Conservation (phyloP, 2,888 invertebrate species). For the Nemotelus pantherinus region DNA sequence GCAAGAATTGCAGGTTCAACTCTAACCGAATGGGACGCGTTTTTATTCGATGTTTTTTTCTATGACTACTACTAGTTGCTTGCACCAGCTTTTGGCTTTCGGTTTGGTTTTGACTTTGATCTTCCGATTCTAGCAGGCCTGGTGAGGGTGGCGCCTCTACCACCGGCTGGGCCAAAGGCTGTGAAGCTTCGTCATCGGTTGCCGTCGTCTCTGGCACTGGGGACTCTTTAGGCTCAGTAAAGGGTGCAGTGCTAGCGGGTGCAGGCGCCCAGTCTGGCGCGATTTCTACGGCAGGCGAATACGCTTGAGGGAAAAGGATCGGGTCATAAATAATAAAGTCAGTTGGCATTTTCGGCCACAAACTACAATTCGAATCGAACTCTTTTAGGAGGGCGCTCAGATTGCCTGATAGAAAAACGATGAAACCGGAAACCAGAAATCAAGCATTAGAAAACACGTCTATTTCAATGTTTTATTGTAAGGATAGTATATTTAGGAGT, state of each 20-base stretch:
- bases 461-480: neutral
- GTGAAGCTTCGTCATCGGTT: constrained; percentile 43
- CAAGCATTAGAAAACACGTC: constrained; percentile 53
- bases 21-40: constrained; percentile 76
- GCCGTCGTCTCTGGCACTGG: constrained; percentile 57
- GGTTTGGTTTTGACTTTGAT: neutral
- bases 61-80: neutral
- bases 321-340: constrained; percentile 14
- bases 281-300: constrained; percentile 11
- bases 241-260: constrained; percentile 60
- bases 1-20: constrained; percentile 79
- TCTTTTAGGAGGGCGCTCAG: constrained; percentile 51
- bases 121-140: neutral
- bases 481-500: neutral
- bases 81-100: neutral
- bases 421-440: constrained; percentile 57
- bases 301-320: constrained; percentile 11
- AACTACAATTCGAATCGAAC: constrained; percentile 51
- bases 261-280: constrained; percentile 23
- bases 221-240: constrained; percentile 64
- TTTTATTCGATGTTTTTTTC: constrained; percentile 28
- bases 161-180: neutral
- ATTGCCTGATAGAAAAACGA: constrained; percentile 50
- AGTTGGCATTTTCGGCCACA: constrained; percentile 7
- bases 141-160: no score